Conservation (phyloP, 1,140 invertebrate genomes). For the Triops cancriformis region DNA sequence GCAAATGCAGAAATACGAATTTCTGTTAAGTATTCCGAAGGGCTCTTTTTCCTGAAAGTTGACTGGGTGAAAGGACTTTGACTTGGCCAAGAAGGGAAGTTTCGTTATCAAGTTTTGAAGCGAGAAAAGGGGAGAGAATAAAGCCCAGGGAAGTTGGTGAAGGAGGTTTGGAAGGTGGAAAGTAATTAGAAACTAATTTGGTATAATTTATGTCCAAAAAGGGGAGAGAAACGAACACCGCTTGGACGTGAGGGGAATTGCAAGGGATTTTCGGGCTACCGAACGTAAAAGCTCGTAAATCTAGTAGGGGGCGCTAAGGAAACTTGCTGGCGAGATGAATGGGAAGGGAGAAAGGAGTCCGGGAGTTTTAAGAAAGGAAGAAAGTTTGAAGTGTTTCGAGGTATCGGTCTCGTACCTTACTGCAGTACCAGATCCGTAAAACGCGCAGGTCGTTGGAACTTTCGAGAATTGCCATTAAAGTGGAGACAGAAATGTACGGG, state of each 20-base stretch:
- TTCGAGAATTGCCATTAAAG: slow-evolving; percentile 33
- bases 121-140: no score
- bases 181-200: background rate
- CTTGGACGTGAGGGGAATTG: no score
- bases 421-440: slow-evolving; percentile 37
- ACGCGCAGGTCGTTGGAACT: slow-evolving; percentile 34
- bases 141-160: no score
- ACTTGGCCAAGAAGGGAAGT: no score
- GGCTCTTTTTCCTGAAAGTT: no score
- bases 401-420: slow-evolving; percentile 29
- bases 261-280: no score
- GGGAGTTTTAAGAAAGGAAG: background rate
- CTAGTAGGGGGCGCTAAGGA: background rate
- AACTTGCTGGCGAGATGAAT: background rate
- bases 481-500: slow-evolving; percentile 30
- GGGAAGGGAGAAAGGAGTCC: background rate
- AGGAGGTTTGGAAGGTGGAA: background rate
- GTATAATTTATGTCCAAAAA: background rate
- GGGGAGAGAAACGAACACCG: no score
- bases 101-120: no score
- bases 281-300: background rate
- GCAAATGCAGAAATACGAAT: background rate
- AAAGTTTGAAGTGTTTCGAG: background rate
- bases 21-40: background rate
- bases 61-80: no score